Percentiles rank a stretch among this genome's conserved stretches.
Conservation (phyloP, 2,797 vertebrate genomes). For the Cryptoblepharus egeriae region DNA sequence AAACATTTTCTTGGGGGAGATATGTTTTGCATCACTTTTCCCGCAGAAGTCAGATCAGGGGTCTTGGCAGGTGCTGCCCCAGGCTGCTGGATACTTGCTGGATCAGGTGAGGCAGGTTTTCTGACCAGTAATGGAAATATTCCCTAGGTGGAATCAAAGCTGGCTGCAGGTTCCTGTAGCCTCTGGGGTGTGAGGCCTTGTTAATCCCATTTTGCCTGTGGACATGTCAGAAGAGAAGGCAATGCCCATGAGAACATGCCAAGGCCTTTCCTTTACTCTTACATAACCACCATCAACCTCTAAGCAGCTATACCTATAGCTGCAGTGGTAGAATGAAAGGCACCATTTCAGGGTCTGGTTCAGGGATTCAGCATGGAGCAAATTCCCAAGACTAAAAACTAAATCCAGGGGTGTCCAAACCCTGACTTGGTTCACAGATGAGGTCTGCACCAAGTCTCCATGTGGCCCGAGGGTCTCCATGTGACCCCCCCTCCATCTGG, state of each 20-base stretch:
- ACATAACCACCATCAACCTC: not conserved
- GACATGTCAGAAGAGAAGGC: not conserved
- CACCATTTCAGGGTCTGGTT: too few species aligned
- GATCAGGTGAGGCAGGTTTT: not conserved
- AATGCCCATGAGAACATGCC: not conserved
- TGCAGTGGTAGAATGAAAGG: too few species aligned
- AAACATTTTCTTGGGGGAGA: not conserved
- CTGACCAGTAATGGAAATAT: conserved; percentile 57
- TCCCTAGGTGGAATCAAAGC: not conserved
- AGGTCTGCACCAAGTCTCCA: too few species aligned
- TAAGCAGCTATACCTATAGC: not conserved
- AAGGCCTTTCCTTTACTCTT: not conserved
- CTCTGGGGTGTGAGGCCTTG: not conserved
- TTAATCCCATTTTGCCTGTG: not conserved
- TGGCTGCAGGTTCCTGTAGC: not conserved
- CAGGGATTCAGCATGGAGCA: too few species aligned
- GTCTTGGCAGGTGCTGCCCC: accelerated
- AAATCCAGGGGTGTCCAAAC: too few species aligned
- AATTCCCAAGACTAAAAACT: too few species aligned
- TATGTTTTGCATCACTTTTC: not conserved
- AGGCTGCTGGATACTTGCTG: not conserved
- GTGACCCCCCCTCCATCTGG: too few species aligned
- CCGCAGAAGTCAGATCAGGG: not conserved
- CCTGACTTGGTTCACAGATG: too few species aligned
- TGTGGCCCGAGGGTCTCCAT: too few species aligned